Evolutionary conservation across 2,797 vertebrate genomes (phyloP).

Genomic region (Zalophus californianus): DNA sequence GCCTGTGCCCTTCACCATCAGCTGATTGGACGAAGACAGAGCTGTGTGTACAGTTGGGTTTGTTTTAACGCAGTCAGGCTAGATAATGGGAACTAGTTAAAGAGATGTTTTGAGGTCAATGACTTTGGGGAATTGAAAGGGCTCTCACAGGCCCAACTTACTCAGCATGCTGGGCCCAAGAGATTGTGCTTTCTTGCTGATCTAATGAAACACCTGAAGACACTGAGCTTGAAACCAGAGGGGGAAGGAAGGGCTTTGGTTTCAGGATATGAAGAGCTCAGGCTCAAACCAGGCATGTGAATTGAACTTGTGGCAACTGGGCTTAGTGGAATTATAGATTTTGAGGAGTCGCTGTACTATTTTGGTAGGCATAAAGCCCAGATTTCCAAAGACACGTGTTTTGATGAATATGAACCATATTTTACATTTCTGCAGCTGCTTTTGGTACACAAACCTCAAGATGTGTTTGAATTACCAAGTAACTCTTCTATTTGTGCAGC

Average conservation of each 20-base stretch:
- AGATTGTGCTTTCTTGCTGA: conserved; percentile 31
- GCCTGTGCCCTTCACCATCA: neutral
- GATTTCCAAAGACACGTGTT: conserved; percentile 53
- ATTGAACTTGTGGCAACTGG: neutral
- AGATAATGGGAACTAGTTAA: conserved; percentile 21
- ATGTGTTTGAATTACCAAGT: conserved; percentile 60
- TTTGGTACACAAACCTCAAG: conserved; percentile 50
- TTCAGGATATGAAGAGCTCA: conserved; percentile 37
- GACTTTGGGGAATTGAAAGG: conserved; percentile 24
- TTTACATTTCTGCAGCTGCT: conserved; percentile 58
- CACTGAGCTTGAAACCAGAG: conserved; percentile 9
- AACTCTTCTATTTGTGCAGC: neutral
- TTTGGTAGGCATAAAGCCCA: conserved; percentile 57
- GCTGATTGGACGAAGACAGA: neutral
- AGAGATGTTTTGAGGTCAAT: conserved; percentile 34
- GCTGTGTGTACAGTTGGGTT: neutral
- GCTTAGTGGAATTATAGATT: conserved; percentile 12
- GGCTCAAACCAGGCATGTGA: neutral
- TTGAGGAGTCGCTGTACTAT: conserved; percentile 30
- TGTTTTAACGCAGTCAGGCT: conserved; percentile 37
- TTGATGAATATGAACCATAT: conserved; percentile 38
- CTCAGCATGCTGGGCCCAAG: neutral
- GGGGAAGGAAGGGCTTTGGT: conserved; percentile 24
- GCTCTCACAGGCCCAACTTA: neutral
- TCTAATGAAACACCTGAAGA: conserved; percentile 66